These are phyloP conservation scores for Microctenopoma lineatum DNA, from an alignment of 2,797 vertebrate genomes.

Conservation along the genomic window DNA sequence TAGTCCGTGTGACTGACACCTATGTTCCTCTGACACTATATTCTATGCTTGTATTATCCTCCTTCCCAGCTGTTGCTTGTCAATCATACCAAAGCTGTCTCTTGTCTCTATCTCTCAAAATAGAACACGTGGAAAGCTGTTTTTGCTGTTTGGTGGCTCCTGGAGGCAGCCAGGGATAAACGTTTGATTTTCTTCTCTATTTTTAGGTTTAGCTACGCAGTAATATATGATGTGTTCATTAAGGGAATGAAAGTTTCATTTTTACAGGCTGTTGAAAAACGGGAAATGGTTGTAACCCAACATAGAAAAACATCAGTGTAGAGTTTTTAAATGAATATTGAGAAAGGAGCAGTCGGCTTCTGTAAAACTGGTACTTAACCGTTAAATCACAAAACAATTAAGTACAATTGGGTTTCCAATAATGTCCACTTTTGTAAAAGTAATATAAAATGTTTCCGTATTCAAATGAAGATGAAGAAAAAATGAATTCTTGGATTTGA, in stretches of 20 bases:
- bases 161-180: constrained; percentile 15
- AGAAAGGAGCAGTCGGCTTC: background rate
- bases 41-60: constrained; percentile 57
- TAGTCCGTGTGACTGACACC: constrained; percentile 65
- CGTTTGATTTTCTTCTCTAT: background rate
- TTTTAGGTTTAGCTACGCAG: background rate
- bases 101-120: constrained; percentile 39
- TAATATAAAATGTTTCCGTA: background rate
- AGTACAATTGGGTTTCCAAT: too few species aligned
- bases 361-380: too few species aligned
- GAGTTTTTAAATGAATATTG: too few species aligned
- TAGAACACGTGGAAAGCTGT: constrained; percentile 29
- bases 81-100: constrained; percentile 61
- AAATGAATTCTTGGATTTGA: background rate
- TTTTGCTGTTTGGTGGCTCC: background rate
- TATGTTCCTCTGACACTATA: constrained; percentile 54
- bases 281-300: background rate
- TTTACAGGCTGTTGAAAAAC: background rate
- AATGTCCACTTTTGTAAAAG: background rate
- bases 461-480: constrained; percentile 2
- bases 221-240: background rate
- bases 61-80: constrained; percentile 69
- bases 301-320: too few species aligned
- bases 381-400: too few species aligned
- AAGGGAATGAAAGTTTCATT: background rate